A percentile compares a stretch with the other conserved stretches of the same genome.
phyloP scores from a whole-genome alignment of 2,797 vertebrate genomes.

The Xenopus petersii region DNA sequence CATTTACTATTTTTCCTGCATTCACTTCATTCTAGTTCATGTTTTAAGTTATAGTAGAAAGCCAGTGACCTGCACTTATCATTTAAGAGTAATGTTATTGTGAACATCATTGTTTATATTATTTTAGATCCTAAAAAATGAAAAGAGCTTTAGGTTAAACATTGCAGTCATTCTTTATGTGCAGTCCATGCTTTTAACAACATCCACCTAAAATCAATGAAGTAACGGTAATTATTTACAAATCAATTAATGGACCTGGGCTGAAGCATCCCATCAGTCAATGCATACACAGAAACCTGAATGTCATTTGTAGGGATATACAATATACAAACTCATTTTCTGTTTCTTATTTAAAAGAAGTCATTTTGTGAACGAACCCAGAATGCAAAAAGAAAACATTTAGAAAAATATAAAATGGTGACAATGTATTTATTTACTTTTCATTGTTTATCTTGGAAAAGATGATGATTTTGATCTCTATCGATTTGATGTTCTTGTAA shows the following conservation, averaged over 20 bases:
- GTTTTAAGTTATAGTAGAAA: too few species aligned
- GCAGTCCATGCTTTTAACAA: conserved; percentile 56
- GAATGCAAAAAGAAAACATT: conserved; percentile 14
- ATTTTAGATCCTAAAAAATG: conserved; percentile 33
- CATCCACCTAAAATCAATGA: conserved; percentile 56
- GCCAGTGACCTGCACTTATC: too few species aligned
- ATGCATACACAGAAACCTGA: conserved; percentile 27
- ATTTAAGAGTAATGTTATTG: too few species aligned
- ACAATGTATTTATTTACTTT: too few species aligned
- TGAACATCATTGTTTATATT: conserved; percentile 11
- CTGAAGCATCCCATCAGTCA: conserved; percentile 60
- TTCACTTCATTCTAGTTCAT: too few species aligned
- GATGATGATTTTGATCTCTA: conserved; percentile 10
- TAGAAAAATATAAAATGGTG: too few species aligned
- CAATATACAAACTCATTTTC: conserved; percentile 59
- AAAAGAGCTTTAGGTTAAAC: conserved; percentile 45
- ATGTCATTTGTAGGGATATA: conserved; percentile 57
- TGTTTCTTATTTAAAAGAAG: conserved; percentile 64
- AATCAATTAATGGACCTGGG: conserved; percentile 65
- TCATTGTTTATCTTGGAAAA: too few species aligned
- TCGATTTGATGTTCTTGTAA: conserved; percentile 41
- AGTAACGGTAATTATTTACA: conserved; percentile 65
- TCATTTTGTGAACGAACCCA: conserved; percentile 54
- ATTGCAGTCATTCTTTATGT: conserved; percentile 59
- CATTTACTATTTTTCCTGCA: too few species aligned